These are phyloP conservation scores for Mylabris sibirica DNA, from an alignment of 2,888 invertebrate species.

Conservation along the genomic window DNA sequence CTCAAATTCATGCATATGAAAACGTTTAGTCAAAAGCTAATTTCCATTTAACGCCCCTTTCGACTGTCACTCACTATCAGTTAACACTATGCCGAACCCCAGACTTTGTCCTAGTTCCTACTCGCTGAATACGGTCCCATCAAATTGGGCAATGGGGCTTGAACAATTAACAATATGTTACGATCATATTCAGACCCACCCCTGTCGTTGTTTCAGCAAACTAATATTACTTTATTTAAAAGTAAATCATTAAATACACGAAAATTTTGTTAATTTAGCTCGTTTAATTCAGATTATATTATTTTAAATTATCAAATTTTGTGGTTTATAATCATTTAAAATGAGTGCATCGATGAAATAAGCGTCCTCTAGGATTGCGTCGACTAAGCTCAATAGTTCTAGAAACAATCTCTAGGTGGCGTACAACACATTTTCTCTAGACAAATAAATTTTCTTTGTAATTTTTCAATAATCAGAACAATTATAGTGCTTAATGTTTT, in stretches of 20 bases:
- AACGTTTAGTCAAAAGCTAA: constrained; percentile 48
- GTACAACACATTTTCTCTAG: not conserved
- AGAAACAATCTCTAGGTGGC: not conserved
- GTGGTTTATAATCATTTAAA: not conserved
- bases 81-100: constrained; percentile 47
- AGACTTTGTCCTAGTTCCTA: constrained; percentile 38
- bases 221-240: not conserved
- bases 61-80: constrained; percentile 52
- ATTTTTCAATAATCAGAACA: not conserved
- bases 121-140: constrained; percentile 47
- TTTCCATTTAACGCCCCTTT: constrained; percentile 55
- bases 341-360: not conserved
- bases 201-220: constrained; percentile 22
- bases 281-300: not conserved
- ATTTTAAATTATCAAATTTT: too few species aligned
- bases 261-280: too few species aligned
- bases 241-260: not conserved
- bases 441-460: not conserved
- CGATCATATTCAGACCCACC: constrained; percentile 51
- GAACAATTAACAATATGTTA: constrained; percentile 59
- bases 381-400: not conserved
- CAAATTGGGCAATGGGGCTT: constrained; percentile 54
- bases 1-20: constrained; percentile 51
- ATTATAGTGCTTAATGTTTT: not conserved
- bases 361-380: not conserved